Conservation (phyloP, 2,888 invertebrate species). For the Maniola hyperantus region DNA sequence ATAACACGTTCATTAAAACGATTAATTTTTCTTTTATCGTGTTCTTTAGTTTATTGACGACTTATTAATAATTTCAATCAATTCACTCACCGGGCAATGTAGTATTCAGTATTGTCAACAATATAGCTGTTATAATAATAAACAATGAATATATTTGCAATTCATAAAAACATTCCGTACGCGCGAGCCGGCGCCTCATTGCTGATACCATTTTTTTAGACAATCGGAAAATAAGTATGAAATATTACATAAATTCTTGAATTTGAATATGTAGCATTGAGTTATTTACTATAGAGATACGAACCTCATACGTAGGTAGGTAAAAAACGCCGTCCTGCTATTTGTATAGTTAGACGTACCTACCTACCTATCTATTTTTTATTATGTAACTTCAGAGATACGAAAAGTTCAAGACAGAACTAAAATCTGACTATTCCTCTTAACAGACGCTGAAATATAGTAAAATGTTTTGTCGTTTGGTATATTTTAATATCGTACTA, state of each 20-base stretch:
- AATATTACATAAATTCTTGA: conserved; percentile 16
- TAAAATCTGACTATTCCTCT: too few relatives aligned
- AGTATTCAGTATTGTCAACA: not conserved
- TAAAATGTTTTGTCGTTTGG: too few relatives aligned
- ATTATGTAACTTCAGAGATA: too few relatives aligned
- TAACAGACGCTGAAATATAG: too few relatives aligned
- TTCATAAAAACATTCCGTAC: conserved; percentile 26
- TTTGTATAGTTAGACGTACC: too few relatives aligned
- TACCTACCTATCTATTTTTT: too few relatives aligned
- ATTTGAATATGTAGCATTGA: not conserved
- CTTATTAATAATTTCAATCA: conserved; percentile 12
- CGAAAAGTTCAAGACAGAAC: too few relatives aligned
- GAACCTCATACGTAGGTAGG: not conserved
- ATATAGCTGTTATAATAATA: conserved; percentile 11
- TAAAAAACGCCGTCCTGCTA: too few relatives aligned
- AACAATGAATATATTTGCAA: conserved; percentile 18
- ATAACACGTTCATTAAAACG: not conserved
- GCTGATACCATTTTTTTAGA: conserved; percentile 24
- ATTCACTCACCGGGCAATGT: conserved; percentile 7
- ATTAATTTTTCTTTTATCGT: not conserved
- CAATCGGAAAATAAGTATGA: conserved; percentile 20
- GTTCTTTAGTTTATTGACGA: not conserved
- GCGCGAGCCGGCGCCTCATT: conserved; percentile 27
- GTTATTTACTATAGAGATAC: not conserved
- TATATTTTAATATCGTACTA: too few relatives aligned